Conservation (phyloP, 2,888 invertebrate species). For the Drosophila quinaria region DNA sequence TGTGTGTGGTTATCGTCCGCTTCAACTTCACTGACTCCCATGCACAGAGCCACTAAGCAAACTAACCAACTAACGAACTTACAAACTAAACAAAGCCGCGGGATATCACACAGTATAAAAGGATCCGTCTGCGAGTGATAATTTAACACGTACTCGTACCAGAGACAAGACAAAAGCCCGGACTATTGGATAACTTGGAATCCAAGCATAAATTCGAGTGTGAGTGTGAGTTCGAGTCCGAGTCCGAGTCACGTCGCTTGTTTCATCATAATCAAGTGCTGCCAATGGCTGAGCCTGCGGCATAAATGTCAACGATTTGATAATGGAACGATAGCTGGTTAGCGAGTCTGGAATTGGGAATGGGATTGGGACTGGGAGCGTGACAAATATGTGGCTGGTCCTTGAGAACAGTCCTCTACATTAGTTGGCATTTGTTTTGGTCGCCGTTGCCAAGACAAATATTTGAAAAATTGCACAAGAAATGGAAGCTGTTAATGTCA, state of each 20-base stretch:
- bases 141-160: conserved; percentile 77
- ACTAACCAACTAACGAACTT: conserved; percentile 75
- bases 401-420: conserved; percentile 52
- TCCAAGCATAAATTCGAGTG: conserved; percentile 1
- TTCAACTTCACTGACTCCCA: conserved; percentile 48
- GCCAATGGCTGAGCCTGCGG: conserved; percentile 68
- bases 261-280: conserved; percentile 74
- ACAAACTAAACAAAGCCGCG: conserved; percentile 73
- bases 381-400: conserved; percentile 69
- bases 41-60: conserved; percentile 17
- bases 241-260: conserved; percentile 65
- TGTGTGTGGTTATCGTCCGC: conserved; percentile 48
- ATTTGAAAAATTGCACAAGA: conserved; percentile 75
- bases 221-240: not conserved
- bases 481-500: conserved; percentile 66
- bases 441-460: conserved; percentile 57
- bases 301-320: conserved; percentile 80
- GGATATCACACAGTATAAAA: conserved; percentile 45
- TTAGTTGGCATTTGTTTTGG: conserved; percentile 75
- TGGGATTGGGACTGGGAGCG: conserved; percentile 33
- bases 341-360: not conserved
- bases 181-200: not conserved
- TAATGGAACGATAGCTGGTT: conserved; percentile 60
- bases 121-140: conserved; percentile 51
- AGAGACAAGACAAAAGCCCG: conserved; percentile 20